Evolutionary conservation across 2,797 vertebrate genomes (phyloP).

Genomic region (Babyrousa celebensis): DNA sequence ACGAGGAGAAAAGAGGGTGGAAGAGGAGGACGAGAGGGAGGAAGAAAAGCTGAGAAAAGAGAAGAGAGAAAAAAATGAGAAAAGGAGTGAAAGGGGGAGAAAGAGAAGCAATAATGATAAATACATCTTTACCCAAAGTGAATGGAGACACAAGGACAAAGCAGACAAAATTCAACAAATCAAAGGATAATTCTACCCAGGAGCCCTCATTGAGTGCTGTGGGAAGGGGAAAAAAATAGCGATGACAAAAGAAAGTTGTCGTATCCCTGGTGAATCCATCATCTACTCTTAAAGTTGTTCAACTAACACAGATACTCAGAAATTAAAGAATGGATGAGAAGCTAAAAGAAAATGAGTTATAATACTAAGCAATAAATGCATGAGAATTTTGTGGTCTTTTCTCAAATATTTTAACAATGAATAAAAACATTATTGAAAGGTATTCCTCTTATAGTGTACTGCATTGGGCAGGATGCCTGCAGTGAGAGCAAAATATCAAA

Average conservation of each 20-base stretch:
- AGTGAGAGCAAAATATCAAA: not conserved
- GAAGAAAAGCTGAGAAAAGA: not conserved
- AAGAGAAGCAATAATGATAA: not conserved
- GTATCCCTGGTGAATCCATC: not conserved
- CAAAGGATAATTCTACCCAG: not conserved
- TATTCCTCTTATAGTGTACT: not conserved
- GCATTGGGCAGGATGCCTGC: not conserved
- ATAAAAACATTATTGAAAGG: not conserved
- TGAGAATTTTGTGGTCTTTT: not conserved
- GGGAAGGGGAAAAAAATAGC: not conserved
- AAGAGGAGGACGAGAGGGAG: not conserved
- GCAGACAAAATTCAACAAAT: not conserved
- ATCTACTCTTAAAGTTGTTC: not conserved
- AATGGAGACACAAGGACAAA: not conserved
- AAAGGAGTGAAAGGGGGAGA: not conserved
- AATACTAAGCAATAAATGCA: not conserved
- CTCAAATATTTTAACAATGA: slow-evolving; percentile 17
- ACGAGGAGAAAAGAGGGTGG: not conserved
- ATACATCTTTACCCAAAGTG: not conserved
- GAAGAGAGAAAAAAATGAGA: not conserved
- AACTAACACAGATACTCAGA: not conserved
- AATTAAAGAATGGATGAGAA: not conserved
- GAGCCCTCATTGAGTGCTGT: not conserved
- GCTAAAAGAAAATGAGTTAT: not conserved
- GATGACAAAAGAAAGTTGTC: not conserved